Percentiles rank a stretch among this genome's conserved stretches.
phyloP scores from a whole-genome alignment of 1,140 invertebrate genomes.

The Idris sp. region DNA sequence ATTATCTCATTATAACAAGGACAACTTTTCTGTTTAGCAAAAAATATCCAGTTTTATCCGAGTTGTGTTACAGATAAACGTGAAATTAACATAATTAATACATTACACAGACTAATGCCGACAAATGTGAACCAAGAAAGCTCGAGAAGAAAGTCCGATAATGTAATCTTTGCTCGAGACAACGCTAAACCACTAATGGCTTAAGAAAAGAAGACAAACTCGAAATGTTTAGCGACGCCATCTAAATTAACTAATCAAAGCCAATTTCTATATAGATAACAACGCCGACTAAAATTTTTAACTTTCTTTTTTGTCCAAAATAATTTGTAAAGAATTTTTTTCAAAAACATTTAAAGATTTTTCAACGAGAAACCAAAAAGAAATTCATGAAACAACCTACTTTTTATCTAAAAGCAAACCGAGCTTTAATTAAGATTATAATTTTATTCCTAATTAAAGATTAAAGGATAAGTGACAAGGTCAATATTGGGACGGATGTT shows the following conservation, averaged over 20 bases:
- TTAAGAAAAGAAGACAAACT: constrained; percentile 36
- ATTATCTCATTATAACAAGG: constrained; percentile 1
- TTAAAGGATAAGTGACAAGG: constrained; percentile 26
- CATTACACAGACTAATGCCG: constrained; percentile 35
- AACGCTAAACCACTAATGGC: constrained; percentile 48
- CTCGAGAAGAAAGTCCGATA: constrained; percentile 39
- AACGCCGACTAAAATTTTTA: constrained; percentile 21
- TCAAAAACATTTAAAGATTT: too few relatives aligned
- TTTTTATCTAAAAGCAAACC: constrained; percentile 4
- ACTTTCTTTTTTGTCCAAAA: too few relatives aligned
- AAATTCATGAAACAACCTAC: too few relatives aligned
- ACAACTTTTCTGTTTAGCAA: constrained; percentile 1
- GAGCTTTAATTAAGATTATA: constrained; percentile 22
- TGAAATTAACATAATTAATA: constrained; percentile 44
- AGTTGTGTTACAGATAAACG: constrained; percentile 22
- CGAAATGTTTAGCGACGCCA: constrained; percentile 11
- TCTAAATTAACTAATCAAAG: constrained; percentile 29
- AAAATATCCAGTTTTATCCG: constrained; percentile 4
- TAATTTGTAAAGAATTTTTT: too few relatives aligned
- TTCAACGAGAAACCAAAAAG: too few relatives aligned
- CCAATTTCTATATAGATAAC: constrained; percentile 18
- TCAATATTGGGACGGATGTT: constrained; percentile 25
- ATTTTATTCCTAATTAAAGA: constrained; percentile 22
- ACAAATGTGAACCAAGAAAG: constrained; percentile 42
- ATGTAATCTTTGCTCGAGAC: constrained; percentile 52